Evolutionary conservation across 2,797 vertebrate species (phyloP).

Genomic region (Antennarius maculatus): DNA sequence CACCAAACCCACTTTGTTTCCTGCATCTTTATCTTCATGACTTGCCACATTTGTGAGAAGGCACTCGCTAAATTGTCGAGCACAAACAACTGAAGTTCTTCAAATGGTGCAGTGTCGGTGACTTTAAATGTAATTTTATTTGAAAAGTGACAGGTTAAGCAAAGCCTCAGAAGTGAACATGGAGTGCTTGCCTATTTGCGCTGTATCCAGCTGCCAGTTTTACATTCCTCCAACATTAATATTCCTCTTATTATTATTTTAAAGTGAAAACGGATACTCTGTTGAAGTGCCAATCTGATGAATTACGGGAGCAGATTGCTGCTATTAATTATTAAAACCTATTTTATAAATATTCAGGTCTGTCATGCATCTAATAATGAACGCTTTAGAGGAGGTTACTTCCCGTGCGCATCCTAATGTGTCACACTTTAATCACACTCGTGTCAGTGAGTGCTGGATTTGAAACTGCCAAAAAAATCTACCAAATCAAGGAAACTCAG

Average conservation of each 20-base stretch:
- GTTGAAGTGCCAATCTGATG: constrained; percentile 90
- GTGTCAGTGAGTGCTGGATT: constrained; percentile 76
- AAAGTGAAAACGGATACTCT: constrained; percentile 89
- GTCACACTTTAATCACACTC: constrained; percentile 87
- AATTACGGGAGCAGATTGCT: constrained; percentile 98
- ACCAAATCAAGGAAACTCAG: constrained; percentile 70
- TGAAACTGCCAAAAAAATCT: constrained; percentile 54
- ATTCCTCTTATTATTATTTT: constrained; percentile 89
- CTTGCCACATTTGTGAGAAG: constrained; percentile 76
- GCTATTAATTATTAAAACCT: constrained; percentile 99
- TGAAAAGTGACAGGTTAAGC: constrained; percentile 59
- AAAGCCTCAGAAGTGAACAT: constrained; percentile 61
- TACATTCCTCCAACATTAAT: constrained; percentile 84
- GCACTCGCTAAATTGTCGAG: constrained; percentile 68
- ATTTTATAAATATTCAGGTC: constrained; percentile 99
- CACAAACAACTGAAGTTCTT: constrained; percentile 63
- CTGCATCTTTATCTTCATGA: constrained; percentile 80
- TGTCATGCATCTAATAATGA: constrained; percentile 90
- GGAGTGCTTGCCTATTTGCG: constrained; percentile 57
- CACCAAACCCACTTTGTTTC: constrained; percentile 82
- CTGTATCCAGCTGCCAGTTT: constrained; percentile 78
- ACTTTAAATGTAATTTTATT: constrained; percentile 67
- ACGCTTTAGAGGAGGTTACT: constrained; percentile 89
- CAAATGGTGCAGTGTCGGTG: constrained; percentile 38
- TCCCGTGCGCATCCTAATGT: constrained; percentile 87